phyloP scores from a whole-genome alignment of 2,888 invertebrate species.

The Empis livida region DNA sequence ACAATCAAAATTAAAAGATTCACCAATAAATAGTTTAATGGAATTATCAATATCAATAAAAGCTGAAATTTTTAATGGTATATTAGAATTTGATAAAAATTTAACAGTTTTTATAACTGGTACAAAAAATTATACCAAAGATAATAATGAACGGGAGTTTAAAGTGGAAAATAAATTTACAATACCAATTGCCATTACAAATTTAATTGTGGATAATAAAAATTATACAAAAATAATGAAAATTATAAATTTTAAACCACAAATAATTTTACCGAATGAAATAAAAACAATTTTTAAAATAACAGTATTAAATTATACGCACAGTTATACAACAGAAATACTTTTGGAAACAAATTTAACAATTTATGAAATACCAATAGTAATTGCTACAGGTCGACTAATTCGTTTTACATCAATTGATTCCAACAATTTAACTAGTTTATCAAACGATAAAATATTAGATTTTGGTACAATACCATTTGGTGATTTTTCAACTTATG shows the following conservation, averaged over 20 bases:
- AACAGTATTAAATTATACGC: constrained; percentile 22
- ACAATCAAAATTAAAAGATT: constrained; percentile 11
- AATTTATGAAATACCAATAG: constrained; percentile 37
- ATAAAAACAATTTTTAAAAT: constrained; percentile 23
- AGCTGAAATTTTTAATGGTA: constrained; percentile 30
- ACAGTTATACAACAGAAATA: constrained; percentile 22
- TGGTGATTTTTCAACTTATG: constrained; percentile 27
- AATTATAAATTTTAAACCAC: constrained; percentile 32
- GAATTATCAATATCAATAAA: constrained; percentile 21
- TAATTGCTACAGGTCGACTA: constrained; percentile 37
- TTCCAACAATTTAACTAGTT: constrained; percentile 14
- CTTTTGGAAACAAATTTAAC: constrained; percentile 40
- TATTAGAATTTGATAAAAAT: constrained; percentile 24
- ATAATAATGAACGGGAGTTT: constrained; percentile 41
- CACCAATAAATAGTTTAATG: constrained; percentile 12
- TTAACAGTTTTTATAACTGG: constrained; percentile 25
- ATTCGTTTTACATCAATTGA: constrained; percentile 25
- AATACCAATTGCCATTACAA: constrained; percentile 57
- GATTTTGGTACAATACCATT: constrained; percentile 32
- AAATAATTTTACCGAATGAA: constrained; percentile 23
- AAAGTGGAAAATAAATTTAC: constrained; percentile 59
- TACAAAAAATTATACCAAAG: constrained; percentile 20
- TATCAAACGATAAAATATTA: constrained; percentile 22
- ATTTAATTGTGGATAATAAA: constrained; percentile 46
- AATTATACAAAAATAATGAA: constrained; percentile 48